Percentiles rank a stretch among this genome's conserved stretches.
Evolutionary conservation across 2,797 vertebrate genomes (phyloP).

Genomic region (Lagorchestes hirsutus): DNA sequence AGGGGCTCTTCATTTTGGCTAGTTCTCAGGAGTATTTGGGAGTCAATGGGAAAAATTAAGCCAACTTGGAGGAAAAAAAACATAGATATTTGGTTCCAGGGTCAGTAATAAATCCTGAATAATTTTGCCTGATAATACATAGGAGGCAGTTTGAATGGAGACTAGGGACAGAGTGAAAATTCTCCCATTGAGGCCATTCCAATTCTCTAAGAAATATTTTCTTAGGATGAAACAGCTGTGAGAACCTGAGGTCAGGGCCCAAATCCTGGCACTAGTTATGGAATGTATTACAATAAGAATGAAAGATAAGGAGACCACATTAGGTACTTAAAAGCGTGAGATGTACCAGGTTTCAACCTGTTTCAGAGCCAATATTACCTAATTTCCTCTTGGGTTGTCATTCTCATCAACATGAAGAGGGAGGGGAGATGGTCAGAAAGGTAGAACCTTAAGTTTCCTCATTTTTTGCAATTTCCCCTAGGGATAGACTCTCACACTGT

Average conservation of each 20-base stretch:
- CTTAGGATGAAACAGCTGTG: neutral
- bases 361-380: neutral
- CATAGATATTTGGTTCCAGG: neutral
- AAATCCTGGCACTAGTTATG: neutral
- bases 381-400: neutral
- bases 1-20: neutral
- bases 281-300: neutral
- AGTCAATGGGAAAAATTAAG: too few species aligned
- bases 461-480: neutral
- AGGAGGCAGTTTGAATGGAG: neutral
- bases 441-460: accelerated
- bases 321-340: neutral
- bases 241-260: neutral
- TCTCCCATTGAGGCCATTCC: neutral
- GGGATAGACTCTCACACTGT: neutral
- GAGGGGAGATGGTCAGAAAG: neutral
- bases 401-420: neutral
- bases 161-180: neutral
- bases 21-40: too few species aligned
- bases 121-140: neutral
- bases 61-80: neutral
- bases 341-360: neutral
- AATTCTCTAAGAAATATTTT: neutral
- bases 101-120: neutral
- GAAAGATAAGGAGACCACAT: neutral